Evolutionary conservation across 1,140 invertebrate genomes (phyloP), one percentile per base, ranked within the genome.

Genomic region (Brachionus angularis): DNA sequence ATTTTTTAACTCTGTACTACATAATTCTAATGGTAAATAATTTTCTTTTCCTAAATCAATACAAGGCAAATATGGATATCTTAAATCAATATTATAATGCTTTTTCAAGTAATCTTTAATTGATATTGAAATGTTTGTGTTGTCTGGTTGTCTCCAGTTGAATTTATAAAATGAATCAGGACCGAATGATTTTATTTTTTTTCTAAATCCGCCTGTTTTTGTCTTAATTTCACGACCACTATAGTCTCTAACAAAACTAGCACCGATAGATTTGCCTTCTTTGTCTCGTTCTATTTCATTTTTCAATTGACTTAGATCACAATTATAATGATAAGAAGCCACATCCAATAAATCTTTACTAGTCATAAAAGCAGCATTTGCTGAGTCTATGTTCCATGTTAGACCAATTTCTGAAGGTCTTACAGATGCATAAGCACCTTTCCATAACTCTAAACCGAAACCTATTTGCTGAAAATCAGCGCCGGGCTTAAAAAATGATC

Each of bases 131-230:
- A 16, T 18, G 3, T 27, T 67, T 7, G 21, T 67, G 1, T 42
- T 42, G 25, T 67, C 47, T 1, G 42, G 42, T 36, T 67, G 18
- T 1, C 23, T 58, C 62, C 62, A 67, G 23, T 67, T 42, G 29
- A 67, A 67, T 29, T 23, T 46, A 29, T 67, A 23, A 3, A 16
- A 33, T n/a, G 62, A 29, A 47, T 67, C 47, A 12, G 62, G 62
- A 10, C 62, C 62, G 29, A 67, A 67, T 18, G 23, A n/a, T 47
- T 42, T 29, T 33, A 67, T 67, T 67, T 67, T 67, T 47, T 67
- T 67, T 47, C 62, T 67, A 50, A 67, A 67, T 8, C 62, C 62
- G 3, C 62, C 62, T 12, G 62, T 67, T 34, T 67, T 67, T 31
- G 62, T 67, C n/a, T 67, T 67, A 3, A 67, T 50, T 5, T 67